Evolutionary conservation across 1,140 invertebrate species (phyloP).

Genomic region (Ptiloglossa arizonensis): DNA sequence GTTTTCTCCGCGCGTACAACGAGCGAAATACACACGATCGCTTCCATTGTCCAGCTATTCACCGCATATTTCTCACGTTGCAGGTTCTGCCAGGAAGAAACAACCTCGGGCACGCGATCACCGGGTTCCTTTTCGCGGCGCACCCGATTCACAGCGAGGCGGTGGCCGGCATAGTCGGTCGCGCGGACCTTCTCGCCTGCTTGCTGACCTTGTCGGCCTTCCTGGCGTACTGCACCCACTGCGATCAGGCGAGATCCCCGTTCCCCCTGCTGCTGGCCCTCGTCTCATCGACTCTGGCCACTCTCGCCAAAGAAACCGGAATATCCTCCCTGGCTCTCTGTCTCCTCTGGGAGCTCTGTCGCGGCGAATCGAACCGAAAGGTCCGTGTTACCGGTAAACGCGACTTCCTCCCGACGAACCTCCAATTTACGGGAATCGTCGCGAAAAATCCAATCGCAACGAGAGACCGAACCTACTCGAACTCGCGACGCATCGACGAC

Average conservation of each 20-base stretch:
- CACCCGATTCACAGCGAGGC: slow-evolving; percentile 98
- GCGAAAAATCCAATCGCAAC: too few species aligned
- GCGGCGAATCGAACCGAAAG: slow-evolving; percentile 74
- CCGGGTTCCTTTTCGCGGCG: slow-evolving; percentile 94
- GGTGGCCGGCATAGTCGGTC: slow-evolving; percentile 97
- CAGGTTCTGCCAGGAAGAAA: slow-evolving; percentile 83
- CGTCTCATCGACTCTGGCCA: slow-evolving; percentile 82
- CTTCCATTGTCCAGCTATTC: neutral
- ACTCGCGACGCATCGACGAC: too few species aligned
- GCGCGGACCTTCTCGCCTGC: slow-evolving; percentile 95
- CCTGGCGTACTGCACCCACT: slow-evolving; percentile 87
- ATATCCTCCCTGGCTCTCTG: slow-evolving; percentile 95
- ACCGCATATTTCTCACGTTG: slow-evolving; percentile 21
- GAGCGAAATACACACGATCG: neutral
- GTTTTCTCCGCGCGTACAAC: neutral
- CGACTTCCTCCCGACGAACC: too few species aligned
- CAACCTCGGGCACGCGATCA: slow-evolving; percentile 86
- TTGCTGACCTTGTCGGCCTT: slow-evolving; percentile 95
- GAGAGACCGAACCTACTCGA: too few species aligned
- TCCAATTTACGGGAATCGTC: too few species aligned
- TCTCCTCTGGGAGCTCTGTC: slow-evolving; percentile 88
- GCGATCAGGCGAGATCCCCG: slow-evolving; percentile 75
- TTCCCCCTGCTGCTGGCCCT: slow-evolving; percentile 76
- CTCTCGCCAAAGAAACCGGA: slow-evolving; percentile 95
- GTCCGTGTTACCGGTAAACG: too few species aligned